A percentile compares a stretch with the other conserved stretches of the same genome.
phyloP scores from a whole-genome alignment of 2,888 invertebrate species.

The Chromoteleia sp. region DNA sequence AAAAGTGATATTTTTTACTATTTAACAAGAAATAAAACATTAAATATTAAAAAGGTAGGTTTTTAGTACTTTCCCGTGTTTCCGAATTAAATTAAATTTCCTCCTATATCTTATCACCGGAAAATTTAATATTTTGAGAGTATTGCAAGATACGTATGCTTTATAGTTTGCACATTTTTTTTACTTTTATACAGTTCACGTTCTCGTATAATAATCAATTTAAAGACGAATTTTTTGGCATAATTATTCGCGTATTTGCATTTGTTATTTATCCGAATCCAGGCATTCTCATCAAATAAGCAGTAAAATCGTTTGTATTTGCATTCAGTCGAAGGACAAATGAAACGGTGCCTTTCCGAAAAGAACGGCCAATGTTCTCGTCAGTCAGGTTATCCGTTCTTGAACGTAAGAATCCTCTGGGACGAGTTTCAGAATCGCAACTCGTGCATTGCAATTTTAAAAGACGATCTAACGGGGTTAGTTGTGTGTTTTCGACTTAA shows the following conservation, averaged over 20 bases:
- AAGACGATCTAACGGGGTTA: constrained; percentile 68
- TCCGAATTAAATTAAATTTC: too few relatives aligned
- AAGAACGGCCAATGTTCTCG: constrained; percentile 67
- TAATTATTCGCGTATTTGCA: neutral
- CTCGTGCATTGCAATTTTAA: constrained; percentile 67
- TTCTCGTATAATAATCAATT: too few relatives aligned
- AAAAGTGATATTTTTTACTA: too few relatives aligned
- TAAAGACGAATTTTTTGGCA: too few relatives aligned
- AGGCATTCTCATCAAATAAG: constrained; percentile 32
- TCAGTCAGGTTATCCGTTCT: constrained; percentile 73
- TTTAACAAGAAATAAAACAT: too few relatives aligned
- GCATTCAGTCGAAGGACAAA: constrained; percentile 63
- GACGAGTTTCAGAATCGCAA: constrained; percentile 70
- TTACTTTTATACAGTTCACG: too few relatives aligned
- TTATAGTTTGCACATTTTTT: too few relatives aligned
- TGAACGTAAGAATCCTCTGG: constrained; percentile 74
- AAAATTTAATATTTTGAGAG: too few relatives aligned
- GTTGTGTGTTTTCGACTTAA: constrained; percentile 71
- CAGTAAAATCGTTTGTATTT: constrained; percentile 65
- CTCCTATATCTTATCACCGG: too few relatives aligned
- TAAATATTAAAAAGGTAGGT: too few relatives aligned
- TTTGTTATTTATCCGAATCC: constrained; percentile 2
- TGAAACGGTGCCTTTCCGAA: constrained; percentile 59
- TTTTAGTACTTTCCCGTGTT: too few relatives aligned
- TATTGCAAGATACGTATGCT: too few relatives aligned